phyloP scores from a whole-genome alignment of 2,888 invertebrate species.

The Ochropleura plecta region DNA sequence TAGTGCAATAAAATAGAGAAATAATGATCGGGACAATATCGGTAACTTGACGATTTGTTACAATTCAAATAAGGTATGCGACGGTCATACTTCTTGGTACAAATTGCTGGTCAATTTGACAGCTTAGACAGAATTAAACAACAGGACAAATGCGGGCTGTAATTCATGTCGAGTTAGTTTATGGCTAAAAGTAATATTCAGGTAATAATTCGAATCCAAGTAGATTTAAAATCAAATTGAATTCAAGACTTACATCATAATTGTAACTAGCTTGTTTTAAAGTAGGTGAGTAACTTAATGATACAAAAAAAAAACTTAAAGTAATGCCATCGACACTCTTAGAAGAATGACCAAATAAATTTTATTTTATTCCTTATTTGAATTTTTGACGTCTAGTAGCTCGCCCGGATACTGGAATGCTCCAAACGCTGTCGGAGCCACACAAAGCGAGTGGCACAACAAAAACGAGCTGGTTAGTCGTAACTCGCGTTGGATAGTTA shows the following conservation, averaged over 20 bases:
- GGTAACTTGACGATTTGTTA: conserved; percentile 44
- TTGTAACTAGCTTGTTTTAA: not conserved
- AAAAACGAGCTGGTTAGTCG: conserved; percentile 76
- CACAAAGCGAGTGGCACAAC: conserved; percentile 67
- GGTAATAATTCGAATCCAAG: conserved; percentile 4
- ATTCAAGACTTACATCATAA: not conserved
- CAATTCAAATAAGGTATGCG: conserved; percentile 16
- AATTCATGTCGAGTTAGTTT: conserved; percentile 8
- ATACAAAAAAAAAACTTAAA: too few relatives aligned
- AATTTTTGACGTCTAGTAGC: conserved; percentile 40
- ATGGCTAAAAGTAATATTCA: conserved; percentile 7
- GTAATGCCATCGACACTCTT: not conserved
- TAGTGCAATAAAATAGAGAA: conserved; percentile 38
- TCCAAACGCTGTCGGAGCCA: conserved; percentile 59
- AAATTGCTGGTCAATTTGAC: conserved; percentile 32
- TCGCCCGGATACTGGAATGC: conserved; percentile 62
- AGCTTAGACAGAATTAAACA: conserved; percentile 5
- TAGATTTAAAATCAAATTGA: conserved; percentile 8
- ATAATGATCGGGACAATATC: conserved; percentile 39
- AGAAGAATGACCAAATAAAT: not conserved
- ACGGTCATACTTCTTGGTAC: conserved; percentile 9
- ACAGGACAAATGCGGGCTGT: conserved; percentile 7
- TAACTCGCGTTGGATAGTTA: conserved; percentile 83
- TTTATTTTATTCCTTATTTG: conserved; percentile 20
- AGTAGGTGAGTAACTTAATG: not conserved